phyloP scores from a whole-genome alignment of 1,140 invertebrate species.

The Stratiolaelaps scimitus region DNA sequence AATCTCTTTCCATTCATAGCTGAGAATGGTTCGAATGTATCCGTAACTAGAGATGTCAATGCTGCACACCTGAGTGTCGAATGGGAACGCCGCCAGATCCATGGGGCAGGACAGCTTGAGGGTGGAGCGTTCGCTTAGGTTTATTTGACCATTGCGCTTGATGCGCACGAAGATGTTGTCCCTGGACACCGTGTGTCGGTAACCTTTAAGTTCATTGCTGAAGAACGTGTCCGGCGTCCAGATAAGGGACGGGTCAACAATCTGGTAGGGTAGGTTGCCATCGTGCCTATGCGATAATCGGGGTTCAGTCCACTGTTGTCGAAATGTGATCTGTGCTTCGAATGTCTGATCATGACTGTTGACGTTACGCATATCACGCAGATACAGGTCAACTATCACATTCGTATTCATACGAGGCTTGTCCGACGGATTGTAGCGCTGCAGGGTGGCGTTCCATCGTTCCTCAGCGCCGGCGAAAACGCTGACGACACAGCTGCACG shows the following conservation, averaged over 20 bases:
- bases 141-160: not conserved
- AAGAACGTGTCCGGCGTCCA: constrained; percentile 23
- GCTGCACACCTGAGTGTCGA: constrained; percentile 18
- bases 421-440: not conserved
- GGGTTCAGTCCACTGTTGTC: constrained; percentile 3
- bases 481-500: too few species aligned
- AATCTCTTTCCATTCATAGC: constrained; percentile 3
- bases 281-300: not conserved
- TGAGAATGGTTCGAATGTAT: not conserved
- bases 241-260: not conserved
- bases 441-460: not conserved
- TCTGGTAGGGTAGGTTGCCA: constrained; percentile 1
- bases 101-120: constrained; percentile 1
- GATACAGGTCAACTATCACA: not conserved
- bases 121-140: not conserved
- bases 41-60: not conserved
- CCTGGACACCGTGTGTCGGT: not conserved
- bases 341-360: not conserved
- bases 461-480: too few species aligned
- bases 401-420: not conserved
- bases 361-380: not conserved
- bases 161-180: constrained; percentile 3
- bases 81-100: constrained; percentile 7
- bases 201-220: not conserved
- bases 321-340: not conserved